These are phyloP conservation scores for Cantharis rufa DNA, from an alignment of 2,888 invertebrate species.

Conservation along the genomic window DNA sequence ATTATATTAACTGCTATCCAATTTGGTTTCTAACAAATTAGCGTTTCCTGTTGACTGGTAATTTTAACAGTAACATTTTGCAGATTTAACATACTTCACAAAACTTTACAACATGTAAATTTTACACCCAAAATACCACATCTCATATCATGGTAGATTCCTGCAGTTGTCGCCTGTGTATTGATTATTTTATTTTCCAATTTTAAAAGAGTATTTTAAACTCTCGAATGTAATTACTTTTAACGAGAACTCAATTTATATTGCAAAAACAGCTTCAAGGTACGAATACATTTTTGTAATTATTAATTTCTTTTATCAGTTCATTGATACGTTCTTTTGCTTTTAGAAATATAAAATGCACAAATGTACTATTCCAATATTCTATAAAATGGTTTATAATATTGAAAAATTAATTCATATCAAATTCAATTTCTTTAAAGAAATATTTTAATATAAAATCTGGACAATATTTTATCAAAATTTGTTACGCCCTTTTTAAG, in stretches of 20 bases:
- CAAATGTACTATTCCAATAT: not conserved
- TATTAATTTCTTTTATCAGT: not conserved
- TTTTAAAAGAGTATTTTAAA: not conserved
- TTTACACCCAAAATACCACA: not conserved
- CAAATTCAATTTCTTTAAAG: not conserved
- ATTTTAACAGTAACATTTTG: slow-evolving; percentile 8
- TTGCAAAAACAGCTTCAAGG: not conserved
- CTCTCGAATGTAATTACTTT: not conserved
- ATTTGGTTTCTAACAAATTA: slow-evolving; percentile 23
- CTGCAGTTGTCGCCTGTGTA: not conserved
- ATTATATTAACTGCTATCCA: slow-evolving; percentile 21
- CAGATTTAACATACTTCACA: slow-evolving; percentile 7
- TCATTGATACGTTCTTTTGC: not conserved
- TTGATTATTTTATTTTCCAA: not conserved
- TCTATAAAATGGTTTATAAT: not conserved
- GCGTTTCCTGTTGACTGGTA: slow-evolving; percentile 19
- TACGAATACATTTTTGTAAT: not conserved
- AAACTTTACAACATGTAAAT: slow-evolving; percentile 13
- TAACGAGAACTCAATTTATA: not conserved
- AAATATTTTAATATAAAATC: not conserved
- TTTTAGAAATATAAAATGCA: not conserved
- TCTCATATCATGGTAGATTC: not conserved
- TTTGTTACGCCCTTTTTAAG: not conserved
- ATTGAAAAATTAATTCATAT: not conserved
- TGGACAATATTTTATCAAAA: not conserved